Evolutionary conservation across 2,113 vertebrate genomes (phyloP), one percentile per base, ranked within the genome.

Genomic region (Drymodes brunneopygia): DNA sequence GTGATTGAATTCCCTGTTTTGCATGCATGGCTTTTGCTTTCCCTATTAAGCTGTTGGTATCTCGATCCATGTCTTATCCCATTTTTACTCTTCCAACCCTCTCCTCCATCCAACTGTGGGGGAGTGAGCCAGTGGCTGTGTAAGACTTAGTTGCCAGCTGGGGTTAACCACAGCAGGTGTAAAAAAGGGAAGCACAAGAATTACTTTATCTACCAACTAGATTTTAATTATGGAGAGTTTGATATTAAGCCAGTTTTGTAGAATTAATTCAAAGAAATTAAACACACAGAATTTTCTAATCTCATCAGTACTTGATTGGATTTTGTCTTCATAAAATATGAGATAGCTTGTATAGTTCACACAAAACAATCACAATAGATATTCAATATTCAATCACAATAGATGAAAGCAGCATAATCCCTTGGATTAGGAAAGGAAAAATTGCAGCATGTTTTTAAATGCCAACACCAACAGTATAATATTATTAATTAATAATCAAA

Each of bases 51-150:
- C 9, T 65, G 4, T 14, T 42, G 9, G 12, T 11, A 18, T 45
- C 36, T 65, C 45, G 57, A 16, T 28, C 28, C 38, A 22, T 4
- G 14, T 29, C 5, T 40, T 51, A 31, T 60, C 17, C 31, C 21
- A 24, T 51, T 73, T 62, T 65, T 29, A 15, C 4, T 45, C 16
- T 45, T 42, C 42, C 25, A 35, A 11, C 13, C 7, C 17, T 79
- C 28, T 60, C 15, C 38, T 60, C 44, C 38, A 19, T 51, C 44
- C 24, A 10, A 11, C 27, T 18, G 21, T 20, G 25, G 8, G 7
- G 12, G 20, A 51, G 13, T 22, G 28, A 78, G 33, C 6, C 10
- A 40, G 25, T 0, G 0, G 18, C 25, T 23, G 7, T 35, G 10
- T 28, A 53, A 47, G 9, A 40, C 10, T 36, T 31, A 27, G 22